Percentiles rank a stretch among this genome's conserved stretches.
Evolutionary conservation across 2,797 vertebrate species (phyloP).

Genomic region (Melanotaenia trifasciata): DNA sequence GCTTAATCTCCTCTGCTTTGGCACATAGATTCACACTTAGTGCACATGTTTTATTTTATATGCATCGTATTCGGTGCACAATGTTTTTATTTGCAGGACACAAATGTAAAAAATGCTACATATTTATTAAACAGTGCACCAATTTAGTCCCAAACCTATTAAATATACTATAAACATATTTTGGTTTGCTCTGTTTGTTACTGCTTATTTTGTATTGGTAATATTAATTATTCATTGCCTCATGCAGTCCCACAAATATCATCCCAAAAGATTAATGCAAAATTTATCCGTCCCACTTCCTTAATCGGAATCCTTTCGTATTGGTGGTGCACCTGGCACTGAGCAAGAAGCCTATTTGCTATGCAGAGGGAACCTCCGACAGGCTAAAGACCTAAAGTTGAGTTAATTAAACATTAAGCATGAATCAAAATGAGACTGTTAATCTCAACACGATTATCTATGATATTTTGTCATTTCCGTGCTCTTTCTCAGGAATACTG

Average conservation of each 20-base stretch:
- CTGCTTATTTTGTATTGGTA: slow-evolving; percentile 48
- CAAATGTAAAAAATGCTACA: slow-evolving; percentile 1
- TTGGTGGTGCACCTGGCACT: slow-evolving; percentile 48
- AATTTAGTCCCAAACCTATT: neutral
- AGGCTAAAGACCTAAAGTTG: slow-evolving; percentile 61
- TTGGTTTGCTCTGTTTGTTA: slow-evolving; percentile 36
- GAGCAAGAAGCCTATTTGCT: slow-evolving; percentile 59
- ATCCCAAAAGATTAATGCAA: slow-evolving; percentile 71
- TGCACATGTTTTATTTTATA: slow-evolving; percentile 25
- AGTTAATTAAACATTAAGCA: slow-evolving; percentile 81
- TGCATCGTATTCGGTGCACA: slow-evolving; percentile 30
- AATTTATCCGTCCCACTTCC: slow-evolving; percentile 60
- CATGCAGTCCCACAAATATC: slow-evolving; percentile 56
- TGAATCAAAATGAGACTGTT: slow-evolving; percentile 80
- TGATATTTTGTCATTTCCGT: slow-evolving; percentile 75
- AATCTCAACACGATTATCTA: slow-evolving; percentile 76
- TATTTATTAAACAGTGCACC: neutral
- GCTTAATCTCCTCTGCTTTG: slow-evolving; percentile 64
- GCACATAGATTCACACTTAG: slow-evolving; percentile 34
- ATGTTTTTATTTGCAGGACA: slow-evolving; percentile 1
- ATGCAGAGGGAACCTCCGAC: slow-evolving; percentile 58
- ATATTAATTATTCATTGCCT: slow-evolving; percentile 71
- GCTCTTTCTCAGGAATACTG: slow-evolving; percentile 52
- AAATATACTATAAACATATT: slow-evolving; percentile 5
- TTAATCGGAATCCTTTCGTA: slow-evolving; percentile 14